Base-by-base conservation (phyloP, 2,888 invertebrate species). In the Alcis repandata region DNA sequence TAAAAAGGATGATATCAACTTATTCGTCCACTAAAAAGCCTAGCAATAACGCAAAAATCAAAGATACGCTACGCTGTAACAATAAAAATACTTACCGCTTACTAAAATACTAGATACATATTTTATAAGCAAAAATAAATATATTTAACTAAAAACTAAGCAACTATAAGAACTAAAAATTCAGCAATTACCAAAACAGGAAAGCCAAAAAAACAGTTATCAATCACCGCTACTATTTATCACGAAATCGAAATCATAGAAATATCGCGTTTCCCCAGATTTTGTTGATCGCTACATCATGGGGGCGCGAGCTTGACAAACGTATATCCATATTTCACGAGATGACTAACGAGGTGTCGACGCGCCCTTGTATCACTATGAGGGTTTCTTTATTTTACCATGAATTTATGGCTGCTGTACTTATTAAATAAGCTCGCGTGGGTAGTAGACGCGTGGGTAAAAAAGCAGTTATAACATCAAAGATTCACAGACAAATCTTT, bases 271-370 rank as follows among this genome's bases (percentile, higher is more conserved):
- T 51, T 33, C 43, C 40, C n/a, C 27, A 13, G 22, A 20, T 48
- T 48, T 46, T 48, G 33, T 36, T 68, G 77, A 75, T 71, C 71
- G 63, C 71, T 53, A 71, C 73, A 73, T 71, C 68, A 70, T 65
- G 63, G 53, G 62, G 63, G 53, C 61, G 66, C 73, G 74, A 84
- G 77, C 77, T 66, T 82, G 83, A 84, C 76, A 81, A 82, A 84
- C 73, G 76, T 48, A 69, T 68, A 65, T 68, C 74, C 77, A 83
- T 84, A 81, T 82, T 78, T 82, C 72, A 62, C 38, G 15, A 4
- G 13, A 17, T 49, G 40, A 66, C 43, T 61, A 63, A 54, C 53
- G 51, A 60, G 59, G 59, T 40, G 67, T 58, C 59, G 36, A 32
- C 43, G 36, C 51, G 20, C 40, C 22, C 38, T 45, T 51, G 38